A percentile compares a stretch with the other conserved stretches of the same genome.
Conservation (phyloP, 2,113 vertebrate species). For the Chaetops frenatus region DNA sequence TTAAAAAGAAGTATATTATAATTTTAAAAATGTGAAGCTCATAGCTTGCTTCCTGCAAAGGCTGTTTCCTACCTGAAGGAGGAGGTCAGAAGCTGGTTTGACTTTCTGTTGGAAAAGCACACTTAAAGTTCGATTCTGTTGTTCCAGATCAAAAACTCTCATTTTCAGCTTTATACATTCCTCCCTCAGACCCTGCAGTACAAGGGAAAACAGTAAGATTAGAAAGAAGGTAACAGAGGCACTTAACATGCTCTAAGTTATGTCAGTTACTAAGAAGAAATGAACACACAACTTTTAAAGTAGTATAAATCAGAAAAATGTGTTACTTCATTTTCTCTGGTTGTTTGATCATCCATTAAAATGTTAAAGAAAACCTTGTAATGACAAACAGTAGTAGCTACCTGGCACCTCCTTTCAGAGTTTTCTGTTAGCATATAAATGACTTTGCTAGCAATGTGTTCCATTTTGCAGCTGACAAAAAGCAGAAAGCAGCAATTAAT, state of each 20-base stretch:
- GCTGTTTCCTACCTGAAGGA: slow-evolving; percentile 83
- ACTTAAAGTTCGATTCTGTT: slow-evolving; percentile 85
- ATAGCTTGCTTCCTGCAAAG: not conserved
- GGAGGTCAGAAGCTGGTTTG: slow-evolving; percentile 83
- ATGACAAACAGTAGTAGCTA: not conserved
- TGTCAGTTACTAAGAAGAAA: not conserved
- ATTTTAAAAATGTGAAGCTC: not conserved
- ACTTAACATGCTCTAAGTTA: not conserved
- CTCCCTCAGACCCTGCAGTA: slow-evolving; percentile 84
- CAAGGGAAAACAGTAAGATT: not conserved
- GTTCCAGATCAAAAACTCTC: slow-evolving; percentile 89
- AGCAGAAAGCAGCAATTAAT: slow-evolving; percentile 26
- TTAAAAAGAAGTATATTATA: not conserved
- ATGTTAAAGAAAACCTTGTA: not conserved
- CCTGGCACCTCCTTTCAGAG: not conserved
- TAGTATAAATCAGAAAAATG: not conserved
- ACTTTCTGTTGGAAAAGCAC: slow-evolving; percentile 87
- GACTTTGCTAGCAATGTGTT: not conserved
- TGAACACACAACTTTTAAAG: not conserved
- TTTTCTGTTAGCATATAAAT: not conserved
- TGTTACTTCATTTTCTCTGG: not conserved
- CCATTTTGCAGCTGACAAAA: not conserved
- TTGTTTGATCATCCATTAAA: not conserved
- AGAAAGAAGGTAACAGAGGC: not conserved
- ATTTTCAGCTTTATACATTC: slow-evolving; percentile 90